Evolutionary conservation across 2,888 invertebrate genomes (phyloP).

Genomic region (Sesia apiformis): DNA sequence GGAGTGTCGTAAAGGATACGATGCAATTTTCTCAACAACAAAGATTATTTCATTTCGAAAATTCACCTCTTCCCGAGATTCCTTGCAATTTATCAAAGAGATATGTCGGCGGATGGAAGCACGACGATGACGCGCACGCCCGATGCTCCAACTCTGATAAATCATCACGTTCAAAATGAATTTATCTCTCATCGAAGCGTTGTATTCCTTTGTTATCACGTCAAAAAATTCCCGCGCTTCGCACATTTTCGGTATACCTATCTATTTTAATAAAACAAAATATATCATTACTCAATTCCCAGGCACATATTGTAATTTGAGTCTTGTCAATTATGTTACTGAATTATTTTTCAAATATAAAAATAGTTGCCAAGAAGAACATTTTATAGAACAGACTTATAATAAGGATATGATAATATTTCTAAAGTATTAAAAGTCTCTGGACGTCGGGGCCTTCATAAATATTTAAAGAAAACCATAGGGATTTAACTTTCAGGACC

Average conservation of each 20-base stretch:
- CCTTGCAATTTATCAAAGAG: constrained; percentile 56
- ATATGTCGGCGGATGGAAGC: constrained; percentile 40
- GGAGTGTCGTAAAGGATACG: constrained; percentile 9
- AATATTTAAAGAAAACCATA: constrained; percentile 57
- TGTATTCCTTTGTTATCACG: constrained; percentile 30
- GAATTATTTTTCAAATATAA: neutral
- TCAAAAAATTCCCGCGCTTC: constrained; percentile 3
- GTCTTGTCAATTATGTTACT: neutral
- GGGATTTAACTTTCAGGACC: constrained; percentile 46
- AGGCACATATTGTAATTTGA: constrained; percentile 1
- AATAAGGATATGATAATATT: constrained; percentile 47
- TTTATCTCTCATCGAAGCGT: constrained; percentile 43
- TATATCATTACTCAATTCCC: neutral
- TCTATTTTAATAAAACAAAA: too few species aligned
- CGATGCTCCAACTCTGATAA: constrained; percentile 37
- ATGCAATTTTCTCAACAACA: constrained; percentile 10
- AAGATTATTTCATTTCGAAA: constrained; percentile 31
- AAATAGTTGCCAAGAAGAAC: constrained; percentile 20
- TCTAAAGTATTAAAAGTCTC: constrained; percentile 49
- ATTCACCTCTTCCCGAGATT: constrained; percentile 43
- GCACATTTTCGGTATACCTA: constrained; percentile 1
- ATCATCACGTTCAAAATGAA: constrained; percentile 52
- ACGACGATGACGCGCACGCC: constrained; percentile 44
- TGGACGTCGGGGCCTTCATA: constrained; percentile 49
- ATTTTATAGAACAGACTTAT: constrained; percentile 14